These are phyloP conservation scores for Picathartes gymnocephalus DNA, from an alignment of 2,113 vertebrate genomes.

Conservation along the genomic window DNA sequence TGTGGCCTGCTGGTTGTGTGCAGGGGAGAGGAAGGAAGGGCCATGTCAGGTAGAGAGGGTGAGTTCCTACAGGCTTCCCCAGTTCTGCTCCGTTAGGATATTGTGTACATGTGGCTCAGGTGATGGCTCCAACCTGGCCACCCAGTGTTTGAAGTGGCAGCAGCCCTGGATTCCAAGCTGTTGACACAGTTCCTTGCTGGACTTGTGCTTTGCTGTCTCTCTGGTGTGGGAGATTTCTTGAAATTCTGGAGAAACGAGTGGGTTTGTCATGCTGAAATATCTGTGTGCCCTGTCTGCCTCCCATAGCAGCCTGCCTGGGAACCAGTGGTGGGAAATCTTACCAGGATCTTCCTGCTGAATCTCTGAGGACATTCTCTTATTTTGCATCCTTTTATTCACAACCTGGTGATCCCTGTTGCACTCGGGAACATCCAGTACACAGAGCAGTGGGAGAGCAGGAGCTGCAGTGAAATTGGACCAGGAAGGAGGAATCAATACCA, in stretches of 20 bases:
- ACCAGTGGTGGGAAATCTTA: neutral
- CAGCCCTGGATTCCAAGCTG: neutral
- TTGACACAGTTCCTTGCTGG: neutral
- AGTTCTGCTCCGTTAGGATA: rapidly evolving
- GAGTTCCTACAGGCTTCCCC: neutral
- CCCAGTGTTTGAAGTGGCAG: neutral
- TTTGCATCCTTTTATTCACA: neutral
- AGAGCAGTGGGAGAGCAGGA: neutral
- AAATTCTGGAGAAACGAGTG: neutral
- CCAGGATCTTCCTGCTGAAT: neutral
- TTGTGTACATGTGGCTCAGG: neutral
- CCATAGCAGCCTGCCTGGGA: neutral
- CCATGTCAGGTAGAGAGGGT: neutral
- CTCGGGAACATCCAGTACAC: neutral
- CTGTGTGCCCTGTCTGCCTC: neutral
- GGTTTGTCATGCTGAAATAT: neutral
- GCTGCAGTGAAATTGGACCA: neutral
- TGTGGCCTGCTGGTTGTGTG: neutral
- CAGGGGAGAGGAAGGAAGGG: neutral
- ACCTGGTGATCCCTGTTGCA: neutral
- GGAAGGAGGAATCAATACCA: neutral
- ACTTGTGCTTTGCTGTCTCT: neutral
- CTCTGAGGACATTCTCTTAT: neutral
- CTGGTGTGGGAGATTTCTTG: neutral
- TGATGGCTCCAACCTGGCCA: neutral